Percentiles rank a stretch among this genome's conserved stretches.
Evolutionary conservation across 2,888 invertebrate genomes (phyloP).

Genomic region (Diaprepes abbreviatus): DNA sequence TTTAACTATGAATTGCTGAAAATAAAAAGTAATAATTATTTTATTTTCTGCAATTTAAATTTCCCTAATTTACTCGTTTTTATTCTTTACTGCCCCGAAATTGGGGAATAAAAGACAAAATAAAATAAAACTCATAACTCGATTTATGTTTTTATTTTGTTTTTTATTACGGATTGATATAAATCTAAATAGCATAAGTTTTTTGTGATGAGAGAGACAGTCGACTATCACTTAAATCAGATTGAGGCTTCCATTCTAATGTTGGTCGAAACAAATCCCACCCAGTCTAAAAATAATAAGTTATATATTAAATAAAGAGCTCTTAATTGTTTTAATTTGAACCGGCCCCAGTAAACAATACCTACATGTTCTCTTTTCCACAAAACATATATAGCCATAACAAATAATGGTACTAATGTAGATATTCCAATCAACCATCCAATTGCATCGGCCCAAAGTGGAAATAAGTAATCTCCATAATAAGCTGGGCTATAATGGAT

Average conservation of each 20-base stretch:
- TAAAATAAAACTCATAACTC: not conserved
- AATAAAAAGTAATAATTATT: not conserved
- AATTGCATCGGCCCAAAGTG: constrained; percentile 77
- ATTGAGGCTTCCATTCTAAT: constrained; percentile 69
- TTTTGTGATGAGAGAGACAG: constrained; percentile 13
- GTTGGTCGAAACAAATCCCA: constrained; percentile 70
- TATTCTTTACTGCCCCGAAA: not conserved
- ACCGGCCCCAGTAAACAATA: not conserved
- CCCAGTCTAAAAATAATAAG: constrained; percentile 67
- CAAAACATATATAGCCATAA: constrained; percentile 71
- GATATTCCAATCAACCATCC: constrained; percentile 81
- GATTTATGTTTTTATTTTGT: not conserved
- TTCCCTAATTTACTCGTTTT: not conserved
- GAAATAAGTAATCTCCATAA: constrained; percentile 79
- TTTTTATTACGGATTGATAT: not conserved
- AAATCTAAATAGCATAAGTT: not conserved
- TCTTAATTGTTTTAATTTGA: not conserved
- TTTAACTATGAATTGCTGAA: not conserved
- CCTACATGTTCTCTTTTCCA: constrained; percentile 67
- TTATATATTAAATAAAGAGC: not conserved
- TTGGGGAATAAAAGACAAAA: not conserved
- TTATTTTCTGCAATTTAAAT: not conserved
- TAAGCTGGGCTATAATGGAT: constrained; percentile 74
- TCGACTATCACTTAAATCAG: constrained; percentile 57
- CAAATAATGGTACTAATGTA: constrained; percentile 78